Evolutionary conservation across 2,888 invertebrate species (phyloP).

Genomic region (Lepidonotus clava): DNA sequence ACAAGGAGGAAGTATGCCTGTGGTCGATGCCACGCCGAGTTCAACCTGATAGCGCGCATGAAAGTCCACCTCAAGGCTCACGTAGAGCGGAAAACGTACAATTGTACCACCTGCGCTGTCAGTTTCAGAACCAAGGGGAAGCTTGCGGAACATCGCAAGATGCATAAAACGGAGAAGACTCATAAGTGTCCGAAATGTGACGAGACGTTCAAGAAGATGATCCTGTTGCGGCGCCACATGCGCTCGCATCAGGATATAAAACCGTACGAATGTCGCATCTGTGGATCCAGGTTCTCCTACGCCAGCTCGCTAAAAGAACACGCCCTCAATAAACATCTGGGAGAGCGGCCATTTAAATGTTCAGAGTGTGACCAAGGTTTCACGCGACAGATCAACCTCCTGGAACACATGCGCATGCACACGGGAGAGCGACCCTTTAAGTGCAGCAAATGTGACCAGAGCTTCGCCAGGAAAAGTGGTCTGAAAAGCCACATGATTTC

Average conservation of each 20-base stretch:
- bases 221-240: constrained; percentile 36
- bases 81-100: constrained; percentile 23
- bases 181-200: constrained; percentile 41
- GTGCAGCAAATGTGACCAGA: constrained; percentile 35
- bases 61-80: constrained; percentile 27
- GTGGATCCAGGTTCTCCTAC: constrained; percentile 20
- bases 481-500: constrained; percentile 44
- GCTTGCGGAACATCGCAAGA: constrained; percentile 16
- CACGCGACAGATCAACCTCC: constrained; percentile 10
- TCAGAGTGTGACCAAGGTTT: constrained; percentile 38
- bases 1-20: constrained; percentile 9
- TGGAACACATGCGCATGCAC: constrained; percentile 32
- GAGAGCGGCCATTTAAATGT: constrained; percentile 36
- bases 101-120: not conserved
- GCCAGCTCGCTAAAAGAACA: constrained; percentile 48
- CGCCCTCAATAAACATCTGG: constrained; percentile 23
- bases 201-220: constrained; percentile 41
- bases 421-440: constrained; percentile 43
- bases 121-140: constrained; percentile 26
- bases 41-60: constrained; percentile 40
- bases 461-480: constrained; percentile 20
- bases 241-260: constrained; percentile 21
- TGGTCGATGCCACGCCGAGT: constrained; percentile 19
- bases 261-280: constrained; percentile 43
- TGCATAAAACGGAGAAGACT: constrained; percentile 27